Percentiles rank a stretch among this genome's conserved stretches.
Evolutionary conservation across 2,888 invertebrate genomes (phyloP).

Genomic region (Cantharis flavilabris): DNA sequence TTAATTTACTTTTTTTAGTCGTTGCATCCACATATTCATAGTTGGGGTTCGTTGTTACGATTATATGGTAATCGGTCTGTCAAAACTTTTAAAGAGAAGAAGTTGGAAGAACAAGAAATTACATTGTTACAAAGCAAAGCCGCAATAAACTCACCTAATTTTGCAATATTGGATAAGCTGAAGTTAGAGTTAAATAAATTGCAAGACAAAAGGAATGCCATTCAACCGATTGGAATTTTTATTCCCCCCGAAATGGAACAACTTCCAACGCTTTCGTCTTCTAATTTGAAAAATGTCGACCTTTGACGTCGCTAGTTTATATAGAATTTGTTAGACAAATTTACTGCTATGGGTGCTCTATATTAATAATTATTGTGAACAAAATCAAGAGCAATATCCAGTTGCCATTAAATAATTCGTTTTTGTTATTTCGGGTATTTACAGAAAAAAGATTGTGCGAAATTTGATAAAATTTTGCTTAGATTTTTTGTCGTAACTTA

Average conservation of each 20-base stretch:
- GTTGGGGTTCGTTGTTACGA: constrained; percentile 92
- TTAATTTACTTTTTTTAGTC: constrained; percentile 6
- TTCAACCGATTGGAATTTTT: constrained; percentile 64
- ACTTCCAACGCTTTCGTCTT: constrained; percentile 72
- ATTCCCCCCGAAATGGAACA: constrained; percentile 65
- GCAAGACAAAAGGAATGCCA: constrained; percentile 61
- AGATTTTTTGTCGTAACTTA: too few relatives aligned
- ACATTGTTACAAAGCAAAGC: constrained; percentile 88
- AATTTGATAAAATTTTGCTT: too few relatives aligned
- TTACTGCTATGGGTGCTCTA: neutral
- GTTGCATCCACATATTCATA: constrained; percentile 91
- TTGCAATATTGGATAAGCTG: constrained; percentile 86
- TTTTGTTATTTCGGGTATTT: too few relatives aligned
- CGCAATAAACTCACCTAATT: constrained; percentile 87
- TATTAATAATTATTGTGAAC: neutral
- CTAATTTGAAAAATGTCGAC: constrained; percentile 79
- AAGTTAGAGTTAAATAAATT: constrained; percentile 81
- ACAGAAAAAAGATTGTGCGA: too few relatives aligned
- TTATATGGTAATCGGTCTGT: constrained; percentile 91
- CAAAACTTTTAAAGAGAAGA: constrained; percentile 90
- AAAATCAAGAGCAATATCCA: neutral
- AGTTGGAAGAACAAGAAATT: constrained; percentile 89
- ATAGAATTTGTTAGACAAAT: neutral
- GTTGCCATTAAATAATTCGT: too few relatives aligned
- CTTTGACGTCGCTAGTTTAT: constrained; percentile 47